Conservation (phyloP, 2,888 invertebrate genomes). For the Chymomyza procnemis region DNA sequence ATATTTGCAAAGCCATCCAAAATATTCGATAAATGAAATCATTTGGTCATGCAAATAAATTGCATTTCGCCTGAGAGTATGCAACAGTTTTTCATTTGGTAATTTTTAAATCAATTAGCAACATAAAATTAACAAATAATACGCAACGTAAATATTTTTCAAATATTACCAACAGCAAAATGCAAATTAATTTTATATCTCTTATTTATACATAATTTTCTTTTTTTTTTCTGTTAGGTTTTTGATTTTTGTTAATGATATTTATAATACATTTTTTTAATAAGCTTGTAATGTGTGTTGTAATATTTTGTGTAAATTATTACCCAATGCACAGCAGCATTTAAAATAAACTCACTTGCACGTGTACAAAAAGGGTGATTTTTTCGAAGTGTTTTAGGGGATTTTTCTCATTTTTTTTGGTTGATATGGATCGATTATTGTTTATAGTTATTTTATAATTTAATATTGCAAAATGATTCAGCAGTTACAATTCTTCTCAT, state of each 20-base stretch:
- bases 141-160: conserved; percentile 22
- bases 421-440: too few relatives aligned
- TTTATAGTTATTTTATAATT: too few relatives aligned
- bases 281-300: conserved; percentile 49
- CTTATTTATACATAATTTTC: background rate
- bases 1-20: conserved; percentile 2
- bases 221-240: background rate
- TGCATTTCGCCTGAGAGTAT: background rate
- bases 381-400: too few relatives aligned
- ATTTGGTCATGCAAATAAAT: background rate
- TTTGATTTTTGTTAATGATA: conserved; percentile 39
- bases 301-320: conserved; percentile 52
- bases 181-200: conserved; percentile 44
- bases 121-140: conserved; percentile 33
- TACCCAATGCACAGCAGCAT: conserved; percentile 31
- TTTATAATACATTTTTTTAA: conserved; percentile 42
- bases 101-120: conserved; percentile 39
- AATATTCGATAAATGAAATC: background rate
- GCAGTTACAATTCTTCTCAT: too few relatives aligned
- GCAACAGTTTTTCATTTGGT: conserved; percentile 17
- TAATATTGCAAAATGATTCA: too few relatives aligned
- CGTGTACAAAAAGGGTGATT: conserved; percentile 5
- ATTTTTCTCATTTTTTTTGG: too few relatives aligned
- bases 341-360: conserved; percentile 15
- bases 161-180: conserved; percentile 20